Evolutionary conservation across 2,113 vertebrate genomes (phyloP).

Genomic region (Rhodinocichla rosea): DNA sequence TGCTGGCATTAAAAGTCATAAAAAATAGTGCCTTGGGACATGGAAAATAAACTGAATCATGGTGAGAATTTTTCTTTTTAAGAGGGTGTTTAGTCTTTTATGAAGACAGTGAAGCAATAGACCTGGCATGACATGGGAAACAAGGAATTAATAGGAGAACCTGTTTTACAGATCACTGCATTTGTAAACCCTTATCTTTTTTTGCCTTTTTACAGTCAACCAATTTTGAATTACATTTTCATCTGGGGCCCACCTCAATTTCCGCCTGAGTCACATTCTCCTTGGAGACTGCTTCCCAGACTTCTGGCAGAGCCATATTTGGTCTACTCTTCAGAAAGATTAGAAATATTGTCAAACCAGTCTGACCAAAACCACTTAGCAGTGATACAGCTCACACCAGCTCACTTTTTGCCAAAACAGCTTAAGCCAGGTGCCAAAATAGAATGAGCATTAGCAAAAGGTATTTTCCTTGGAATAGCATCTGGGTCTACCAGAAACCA

Average conservation of each 20-base stretch:
- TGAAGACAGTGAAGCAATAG: not conserved
- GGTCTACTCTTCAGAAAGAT: conserved; percentile 43
- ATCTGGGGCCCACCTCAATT: conserved; percentile 9
- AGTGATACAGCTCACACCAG: not conserved
- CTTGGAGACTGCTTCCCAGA: conserved; percentile 25
- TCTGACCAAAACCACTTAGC: conserved; percentile 31
- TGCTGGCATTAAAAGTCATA: conserved; percentile 24
- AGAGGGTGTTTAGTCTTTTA: conserved; percentile 6
- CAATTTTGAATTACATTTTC: not conserved
- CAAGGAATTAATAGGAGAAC: not conserved
- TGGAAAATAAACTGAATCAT: conserved; percentile 30
- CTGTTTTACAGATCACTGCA: not conserved
- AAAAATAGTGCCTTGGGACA: conserved; percentile 22
- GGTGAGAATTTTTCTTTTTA: conserved; percentile 29
- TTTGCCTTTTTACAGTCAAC: not conserved
- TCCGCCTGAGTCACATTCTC: conserved; percentile 34
- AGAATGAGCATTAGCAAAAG: conserved; percentile 28
- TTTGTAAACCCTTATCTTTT: conserved; percentile 24
- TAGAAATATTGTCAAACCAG: conserved; percentile 37
- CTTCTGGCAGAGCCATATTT: conserved; percentile 29
- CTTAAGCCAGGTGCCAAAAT: conserved; percentile 2
- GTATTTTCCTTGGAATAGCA: not conserved
- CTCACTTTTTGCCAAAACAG: not conserved
- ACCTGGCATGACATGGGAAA: not conserved
- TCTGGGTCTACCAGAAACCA: not conserved